Percentiles rank a stretch among this genome's conserved stretches.
These are phyloP conservation scores for Araneus ventricosus DNA, from an alignment of 1,140 invertebrate genomes.

Conservation along the genomic window DNA sequence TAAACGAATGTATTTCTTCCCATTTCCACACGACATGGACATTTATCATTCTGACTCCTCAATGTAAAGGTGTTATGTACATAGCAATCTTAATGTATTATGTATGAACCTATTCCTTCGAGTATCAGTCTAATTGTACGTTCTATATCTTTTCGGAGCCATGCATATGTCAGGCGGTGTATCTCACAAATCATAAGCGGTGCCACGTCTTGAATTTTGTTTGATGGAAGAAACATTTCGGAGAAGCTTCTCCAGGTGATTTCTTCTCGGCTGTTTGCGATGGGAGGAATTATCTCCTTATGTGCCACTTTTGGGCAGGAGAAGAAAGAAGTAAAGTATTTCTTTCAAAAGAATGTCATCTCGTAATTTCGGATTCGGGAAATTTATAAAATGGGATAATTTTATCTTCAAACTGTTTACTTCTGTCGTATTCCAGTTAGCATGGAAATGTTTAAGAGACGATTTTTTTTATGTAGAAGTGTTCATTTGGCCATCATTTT, in stretches of 20 bases:
- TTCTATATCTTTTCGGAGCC: constrained; percentile 25
- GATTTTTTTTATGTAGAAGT: no score
- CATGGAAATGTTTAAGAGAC: no score
- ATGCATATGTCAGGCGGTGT: constrained; percentile 6
- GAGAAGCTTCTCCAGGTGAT: not conserved
- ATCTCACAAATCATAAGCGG: constrained; percentile 23
- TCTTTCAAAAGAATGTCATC: not conserved
- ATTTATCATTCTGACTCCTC: constrained; percentile 50
- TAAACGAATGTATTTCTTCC: constrained; percentile 31
- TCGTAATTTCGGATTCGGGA: no score
- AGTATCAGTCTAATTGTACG: constrained; percentile 45
- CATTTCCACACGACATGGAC: constrained; percentile 23
- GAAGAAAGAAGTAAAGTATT: not conserved
- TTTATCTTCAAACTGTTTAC: no score
- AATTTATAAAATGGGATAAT: no score
- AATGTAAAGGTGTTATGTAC: constrained; percentile 50
- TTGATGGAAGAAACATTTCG: not conserved
- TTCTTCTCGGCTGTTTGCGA: not conserved
- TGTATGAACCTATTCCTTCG: constrained; percentile 42
- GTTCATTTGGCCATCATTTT: no score
- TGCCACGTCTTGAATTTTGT: not conserved
- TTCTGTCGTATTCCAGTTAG: no score
- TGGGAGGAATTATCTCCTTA: not conserved
- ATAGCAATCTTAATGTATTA: constrained; percentile 55
- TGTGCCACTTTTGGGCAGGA: not conserved